Evolutionary conservation across 2,797 vertebrate species (phyloP).

Genomic region (Salarias fasciatus): DNA sequence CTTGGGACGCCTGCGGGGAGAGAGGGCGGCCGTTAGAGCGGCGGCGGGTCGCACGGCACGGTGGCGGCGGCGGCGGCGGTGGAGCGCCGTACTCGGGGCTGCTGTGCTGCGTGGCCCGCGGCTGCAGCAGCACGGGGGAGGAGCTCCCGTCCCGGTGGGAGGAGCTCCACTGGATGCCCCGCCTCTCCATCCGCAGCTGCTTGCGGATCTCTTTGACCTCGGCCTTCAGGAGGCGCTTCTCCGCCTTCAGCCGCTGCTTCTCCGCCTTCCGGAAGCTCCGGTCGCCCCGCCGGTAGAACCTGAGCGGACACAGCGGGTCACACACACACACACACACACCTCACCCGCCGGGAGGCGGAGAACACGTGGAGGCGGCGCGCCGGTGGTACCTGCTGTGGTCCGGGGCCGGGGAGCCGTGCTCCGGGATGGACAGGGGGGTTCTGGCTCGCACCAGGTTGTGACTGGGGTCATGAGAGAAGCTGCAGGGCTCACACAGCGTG

Average conservation of each 20-base stretch:
- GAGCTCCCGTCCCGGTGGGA: slow-evolving; percentile 77
- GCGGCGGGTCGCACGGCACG: too few relatives aligned
- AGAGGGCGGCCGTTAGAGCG: too few relatives aligned
- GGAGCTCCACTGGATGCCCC: slow-evolving; percentile 92
- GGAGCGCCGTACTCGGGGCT: slow-evolving; percentile 85
- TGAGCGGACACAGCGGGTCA: slow-evolving; percentile 42
- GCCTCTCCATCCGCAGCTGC: slow-evolving; percentile 93
- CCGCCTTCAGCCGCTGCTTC: slow-evolving; percentile 93
- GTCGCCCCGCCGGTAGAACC: slow-evolving; percentile 93
- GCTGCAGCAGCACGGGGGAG: slow-evolving; percentile 78
- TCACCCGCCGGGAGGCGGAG: too few relatives aligned
- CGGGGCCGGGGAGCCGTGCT: slow-evolving; percentile 79
- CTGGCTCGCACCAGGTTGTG: slow-evolving; percentile 90
- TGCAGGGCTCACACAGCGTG: slow-evolving; percentile 91
- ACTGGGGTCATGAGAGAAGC: slow-evolving; percentile 88
- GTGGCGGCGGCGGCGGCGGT: too few relatives aligned
- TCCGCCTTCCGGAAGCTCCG: slow-evolving; percentile 94
- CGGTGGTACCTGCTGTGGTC: slow-evolving; percentile 82
- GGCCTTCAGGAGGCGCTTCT: slow-evolving; percentile 94
- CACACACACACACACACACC: too few relatives aligned
- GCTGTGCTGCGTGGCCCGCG: slow-evolving; percentile 81
- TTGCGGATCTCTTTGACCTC: slow-evolving; percentile 96
- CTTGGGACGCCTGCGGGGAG: slow-evolving; percentile 82
- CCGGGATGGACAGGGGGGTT: slow-evolving; percentile 85
- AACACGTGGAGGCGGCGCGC: too few relatives aligned